phyloP scores from a whole-genome alignment of 1,140 invertebrate genomes.

The Phthorimaea operculella region DNA sequence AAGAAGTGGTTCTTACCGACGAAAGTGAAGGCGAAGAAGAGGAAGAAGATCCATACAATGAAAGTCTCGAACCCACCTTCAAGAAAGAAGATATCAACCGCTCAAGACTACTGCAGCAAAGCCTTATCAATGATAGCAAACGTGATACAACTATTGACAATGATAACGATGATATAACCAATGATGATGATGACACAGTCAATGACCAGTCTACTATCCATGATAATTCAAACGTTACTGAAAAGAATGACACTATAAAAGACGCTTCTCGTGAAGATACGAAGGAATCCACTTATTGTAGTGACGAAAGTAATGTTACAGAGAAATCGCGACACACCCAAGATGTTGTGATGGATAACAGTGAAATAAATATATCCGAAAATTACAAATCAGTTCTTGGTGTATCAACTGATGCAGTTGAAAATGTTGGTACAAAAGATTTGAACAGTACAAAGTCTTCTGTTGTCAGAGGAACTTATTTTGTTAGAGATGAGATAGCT shows the following conservation, averaged over 20 bases:
- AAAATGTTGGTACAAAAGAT: neutral
- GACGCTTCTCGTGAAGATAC: neutral
- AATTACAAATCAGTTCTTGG: neutral
- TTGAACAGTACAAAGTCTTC: neutral
- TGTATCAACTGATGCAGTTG: neutral
- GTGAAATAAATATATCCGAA: neutral
- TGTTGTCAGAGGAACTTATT: conserved; percentile 12
- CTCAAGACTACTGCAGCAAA: conserved; percentile 27
- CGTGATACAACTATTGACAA: neutral
- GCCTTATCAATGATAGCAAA: conserved; percentile 14
- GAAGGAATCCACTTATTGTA: neutral
- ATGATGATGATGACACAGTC: conserved; percentile 7
- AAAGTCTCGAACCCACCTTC: conserved; percentile 47
- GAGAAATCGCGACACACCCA: neutral
- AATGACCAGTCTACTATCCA: conserved; percentile 4
- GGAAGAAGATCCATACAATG: conserved; percentile 29
- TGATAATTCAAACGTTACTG: neutral
- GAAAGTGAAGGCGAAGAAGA: conserved; percentile 35
- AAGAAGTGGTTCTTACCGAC: conserved; percentile 32
- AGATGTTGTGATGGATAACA: neutral
- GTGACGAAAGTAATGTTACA: neutral
- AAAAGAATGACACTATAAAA: conserved; percentile 1
- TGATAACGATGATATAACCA: conserved; percentile 9
- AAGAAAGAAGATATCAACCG: conserved; percentile 41
- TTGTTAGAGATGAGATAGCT: conserved; percentile 7